Evolutionary conservation across 92 coral and sea anemone genomes (phyloP), one percentile per base, ranked within the genome.

Genomic region (Palythoa grandis): DNA sequence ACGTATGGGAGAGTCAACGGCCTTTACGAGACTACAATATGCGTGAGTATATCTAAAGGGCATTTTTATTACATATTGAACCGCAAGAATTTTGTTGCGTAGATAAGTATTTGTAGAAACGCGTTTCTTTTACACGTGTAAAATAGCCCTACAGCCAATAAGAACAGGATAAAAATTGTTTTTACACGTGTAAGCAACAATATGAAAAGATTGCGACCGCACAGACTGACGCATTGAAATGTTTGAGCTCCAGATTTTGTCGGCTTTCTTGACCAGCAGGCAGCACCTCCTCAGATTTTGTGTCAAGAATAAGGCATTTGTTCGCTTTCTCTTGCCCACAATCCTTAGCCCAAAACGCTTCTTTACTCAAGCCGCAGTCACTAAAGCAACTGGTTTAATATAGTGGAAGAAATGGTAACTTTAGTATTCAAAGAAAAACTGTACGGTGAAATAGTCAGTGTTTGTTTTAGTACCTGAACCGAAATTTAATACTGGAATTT

Each of bases 1-100:
- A 80, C 12, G 85, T 80, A 0, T 80, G 85, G 85, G 85, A 80
- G 65, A 80, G 85, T 25, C 12, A 47, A 0, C 22, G 24, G 14
- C 85, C 85, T 0, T 24, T 63, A 20, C 85, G 85, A 7, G 25
- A 65, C 43, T 65, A 65, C 43, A 80, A 66, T 11, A 66, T 6
- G 12, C 24, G 85, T 80, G 65, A 66, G 85, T 24, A 23, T 7
- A 12, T 11, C 22, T n/a, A 7, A 1, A 63, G 23, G 9, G 3
- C 50, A 5, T 43, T 43, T 43, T 43, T 43, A 43, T 43, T 43
- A 8, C 50, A 43, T 40, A 22, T 29, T 29, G 1, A 29, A 29
- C 35, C 35, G 35, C 35, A 29, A 29, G 35, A 29, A 29, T 29
- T 29, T 1, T 29, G 35, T 29, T 29, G 35, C 35, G 35, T 29